Evolutionary conservation across 1,140 invertebrate genomes (phyloP), one percentile per base, ranked within the genome.

Genomic region (Sinonovacula constricta): DNA sequence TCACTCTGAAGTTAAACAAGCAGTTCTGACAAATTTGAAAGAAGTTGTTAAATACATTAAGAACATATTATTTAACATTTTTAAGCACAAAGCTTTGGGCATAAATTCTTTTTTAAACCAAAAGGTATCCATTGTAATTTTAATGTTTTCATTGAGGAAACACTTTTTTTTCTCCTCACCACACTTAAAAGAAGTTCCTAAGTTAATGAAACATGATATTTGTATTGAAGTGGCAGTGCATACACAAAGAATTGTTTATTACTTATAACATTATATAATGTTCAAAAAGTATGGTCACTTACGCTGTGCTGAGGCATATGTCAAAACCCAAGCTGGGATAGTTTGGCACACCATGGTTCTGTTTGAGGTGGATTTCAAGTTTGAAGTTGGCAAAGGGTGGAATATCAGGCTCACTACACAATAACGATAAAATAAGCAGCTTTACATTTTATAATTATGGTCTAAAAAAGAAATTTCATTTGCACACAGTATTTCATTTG

Each of bases 331-430:
- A 33, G 3, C 26, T 59, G 18, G 30, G 3, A 28, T 67, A 76
- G 39, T 76, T 63, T 36, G 65, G 33, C n/a, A 34, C 22, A 22
- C 54, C 72, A 59, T 65, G 53, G 18, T 2, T 59, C 3, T 26
- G n/a, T 31, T 33, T 45, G n/a, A 76, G 49, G 28, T 63, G 30
- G 45, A 76, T 63, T 0, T 28, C 39, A 3, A 76, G 33, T 34
- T 67, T 76, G 51, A 76, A 76, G 33, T 76, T 76, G 24, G 59
- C 34, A 3, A 18, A 24, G 0, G 72, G 33, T 59, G 72, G 72
- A 45, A 76, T 67, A 24, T 76, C 54, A 36, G 72, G 72, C 7
- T 51, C 45, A 26, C 72, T 76, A 36, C 1, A 76, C 57, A 24
- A 66, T 1, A 26, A 26, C 18, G 30, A 28, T 22, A 2, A 59